Conservation (phyloP, 2,888 invertebrate genomes). For the Eupithecia insigniata region DNA sequence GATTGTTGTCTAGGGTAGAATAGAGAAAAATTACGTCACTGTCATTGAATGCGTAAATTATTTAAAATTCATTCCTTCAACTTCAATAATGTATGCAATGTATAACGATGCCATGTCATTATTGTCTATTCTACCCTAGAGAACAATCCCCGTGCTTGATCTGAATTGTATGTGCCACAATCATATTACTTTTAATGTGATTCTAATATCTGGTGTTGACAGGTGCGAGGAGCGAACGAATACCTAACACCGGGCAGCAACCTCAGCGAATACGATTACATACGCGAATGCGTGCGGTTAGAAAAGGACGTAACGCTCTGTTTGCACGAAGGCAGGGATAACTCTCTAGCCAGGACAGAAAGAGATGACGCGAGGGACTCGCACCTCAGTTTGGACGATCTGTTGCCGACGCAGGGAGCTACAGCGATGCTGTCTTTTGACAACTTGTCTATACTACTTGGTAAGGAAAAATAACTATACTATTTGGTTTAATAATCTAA, state of each 20-base stretch:
- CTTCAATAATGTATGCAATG: too few relatives aligned
- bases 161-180: too few relatives aligned
- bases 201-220: too few relatives aligned
- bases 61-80: too few relatives aligned
- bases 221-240: constrained; percentile 92
- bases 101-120: too few relatives aligned
- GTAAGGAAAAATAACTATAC: constrained; percentile 2
- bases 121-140: too few relatives aligned
- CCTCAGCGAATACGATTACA: constrained; percentile 95
- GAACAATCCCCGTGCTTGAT: too few relatives aligned
- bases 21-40: too few relatives aligned
- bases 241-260: constrained; percentile 93
- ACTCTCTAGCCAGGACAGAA: constrained; percentile 89
- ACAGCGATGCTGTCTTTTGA: constrained; percentile 91
- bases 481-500: background rate
- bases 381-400: constrained; percentile 90
- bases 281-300: constrained; percentile 96
- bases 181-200: too few relatives aligned
- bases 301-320: constrained; percentile 93
- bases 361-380: constrained; percentile 92
- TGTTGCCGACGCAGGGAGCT: constrained; percentile 89
- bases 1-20: too few relatives aligned
- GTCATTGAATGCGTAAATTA: too few relatives aligned
- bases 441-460: constrained; percentile 88
- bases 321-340: constrained; percentile 86